phyloP scores from a whole-genome alignment of 2,888 invertebrate genomes.

The Drosophila pseudotakahashii region DNA sequence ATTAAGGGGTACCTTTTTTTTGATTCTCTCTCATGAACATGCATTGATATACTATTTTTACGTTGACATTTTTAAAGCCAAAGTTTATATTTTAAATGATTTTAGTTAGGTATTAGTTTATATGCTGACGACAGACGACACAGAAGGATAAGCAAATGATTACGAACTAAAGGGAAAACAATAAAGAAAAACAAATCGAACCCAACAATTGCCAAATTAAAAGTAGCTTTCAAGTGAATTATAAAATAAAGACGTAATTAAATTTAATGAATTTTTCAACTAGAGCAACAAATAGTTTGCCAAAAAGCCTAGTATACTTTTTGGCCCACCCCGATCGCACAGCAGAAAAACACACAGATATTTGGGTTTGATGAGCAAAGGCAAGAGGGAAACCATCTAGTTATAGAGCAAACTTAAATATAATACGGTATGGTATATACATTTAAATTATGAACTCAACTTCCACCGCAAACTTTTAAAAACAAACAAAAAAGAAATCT shows the following conservation, averaged over 20 bases:
- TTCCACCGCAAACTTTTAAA: slow-evolving; percentile 78
- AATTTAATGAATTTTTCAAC: slow-evolving; percentile 67
- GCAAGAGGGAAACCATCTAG: slow-evolving; percentile 63
- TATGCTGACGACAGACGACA: slow-evolving; percentile 58
- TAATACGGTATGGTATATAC: slow-evolving; percentile 66
- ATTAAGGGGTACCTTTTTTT: slow-evolving; percentile 21
- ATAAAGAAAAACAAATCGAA: slow-evolving; percentile 72
- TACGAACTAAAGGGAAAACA: slow-evolving; percentile 34
- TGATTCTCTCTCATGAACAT: slow-evolving; percentile 37
- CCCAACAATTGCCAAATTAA: slow-evolving; percentile 85
- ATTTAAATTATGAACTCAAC: slow-evolving; percentile 75
- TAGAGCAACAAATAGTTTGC: slow-evolving; percentile 61
- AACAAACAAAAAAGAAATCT: slow-evolving; percentile 42
- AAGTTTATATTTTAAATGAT: slow-evolving; percentile 79
- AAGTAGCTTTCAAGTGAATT: slow-evolving; percentile 83
- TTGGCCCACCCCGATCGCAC: slow-evolving; percentile 54
- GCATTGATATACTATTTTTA: slow-evolving; percentile 61
- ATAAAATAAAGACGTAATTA: slow-evolving; percentile 72
- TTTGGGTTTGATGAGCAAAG: slow-evolving; percentile 73
- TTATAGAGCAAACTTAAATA: slow-evolving; percentile 60
- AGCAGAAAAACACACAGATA: slow-evolving; percentile 20
- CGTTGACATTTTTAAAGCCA: slow-evolving; percentile 82
- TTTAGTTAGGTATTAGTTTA: slow-evolving; percentile 71
- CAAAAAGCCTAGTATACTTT: slow-evolving; percentile 65
- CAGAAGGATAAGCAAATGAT: slow-evolving; percentile 38